Evolutionary conservation across 2,888 invertebrate genomes (phyloP), one percentile per base, ranked within the genome.

Genomic region (Drosophila kanekoi): DNA sequence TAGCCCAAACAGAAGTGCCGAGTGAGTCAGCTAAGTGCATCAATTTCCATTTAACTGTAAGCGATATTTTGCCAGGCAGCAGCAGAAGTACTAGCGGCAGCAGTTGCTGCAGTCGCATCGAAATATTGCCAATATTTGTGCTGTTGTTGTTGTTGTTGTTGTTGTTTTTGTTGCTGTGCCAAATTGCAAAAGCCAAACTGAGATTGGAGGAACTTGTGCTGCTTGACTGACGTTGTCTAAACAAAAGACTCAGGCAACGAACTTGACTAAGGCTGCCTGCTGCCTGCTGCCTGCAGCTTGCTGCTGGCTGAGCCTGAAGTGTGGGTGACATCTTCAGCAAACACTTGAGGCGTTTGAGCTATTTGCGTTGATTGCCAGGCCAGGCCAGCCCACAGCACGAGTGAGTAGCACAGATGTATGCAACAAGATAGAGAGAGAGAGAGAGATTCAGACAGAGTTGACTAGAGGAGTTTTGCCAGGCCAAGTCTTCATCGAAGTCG

Each of bases 271-370:
- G 76, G 63, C 75, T 75, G 79, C 73, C 67, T 51, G 53, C 47
- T 43, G 58, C 48, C 53, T 43, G 49, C 45, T 11, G 64, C 41
- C 67, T 51, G 53, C 47, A 37, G 58, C 48, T 49, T 43, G 49
- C 45, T 11, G 64, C 41, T 28, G 28, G 28, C 66, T 47, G 49
- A 54, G 65, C 64, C 72, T 82, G 84, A 86, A 88, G 86, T 89
- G 86, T 86, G 86, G 89, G 86, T 89, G 89, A 89, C 86, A 89
- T 86, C 86, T 86, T 86, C 88, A 83, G 84, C 86, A 86, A 89
- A 86, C 89, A 87, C 86, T 86, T 82, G 88, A 89, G 87, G 89
- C 88, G 81, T 86, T 86, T 89, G 86, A 86, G 89, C 88, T 86
- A 86, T 86, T 86, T 86, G 86, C 86, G 78, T 86, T 86, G 86